Base-by-base conservation (phyloP, 2,113 vertebrate species). In the Lagopus leucura region DNA sequence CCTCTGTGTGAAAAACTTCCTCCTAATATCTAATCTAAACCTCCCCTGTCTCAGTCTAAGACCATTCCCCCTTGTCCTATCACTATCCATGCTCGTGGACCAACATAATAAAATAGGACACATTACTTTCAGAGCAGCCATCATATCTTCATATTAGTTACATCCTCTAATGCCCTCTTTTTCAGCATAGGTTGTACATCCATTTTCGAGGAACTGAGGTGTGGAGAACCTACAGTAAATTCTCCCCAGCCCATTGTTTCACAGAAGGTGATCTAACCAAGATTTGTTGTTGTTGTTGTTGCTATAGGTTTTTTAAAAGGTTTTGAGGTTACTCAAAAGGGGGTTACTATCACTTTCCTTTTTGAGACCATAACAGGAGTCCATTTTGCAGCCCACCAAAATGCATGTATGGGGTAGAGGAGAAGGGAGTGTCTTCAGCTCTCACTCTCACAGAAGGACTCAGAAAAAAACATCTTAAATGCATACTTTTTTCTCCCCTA, bases 361-460 rank as follows among this genome's bases (percentile, higher is more conserved):
- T 76, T 17, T 42, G 12, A 83, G 21, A 64, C 6, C 28, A 40
- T 58, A 77, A 55, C 20, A 86, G 50, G 36, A 19, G 14, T 13
- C 22, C 4, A 15, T 86, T 77, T 88, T 84, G 32, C 32, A 73
- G 10, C 7, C n/a, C 20, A 20, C 25, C 43, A 30, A 87, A 61
- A 8, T 1, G 3, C 5, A 21, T 42, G 34, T 13, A 40, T 15
- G 36, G 10, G 6, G 13, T 57, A 11, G 16, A 9, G 8, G 3
- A 5, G 10, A 13, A 57, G 8, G 10, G 13, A 57, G 7, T 20
- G 11, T 79, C 54, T 92, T 89, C 45, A 65, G n/a, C 17, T 89
- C 78, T 84, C 60, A 54, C 12, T 63, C 40, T 58, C 12, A 0
- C 63, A 85, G 67, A 47, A 86, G 42, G 76, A 66, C 82, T 55